Percentiles rank a stretch among this genome's conserved stretches.
Conservation (phyloP, 2,113 vertebrate species). For the Toxotes jaculatrix region DNA sequence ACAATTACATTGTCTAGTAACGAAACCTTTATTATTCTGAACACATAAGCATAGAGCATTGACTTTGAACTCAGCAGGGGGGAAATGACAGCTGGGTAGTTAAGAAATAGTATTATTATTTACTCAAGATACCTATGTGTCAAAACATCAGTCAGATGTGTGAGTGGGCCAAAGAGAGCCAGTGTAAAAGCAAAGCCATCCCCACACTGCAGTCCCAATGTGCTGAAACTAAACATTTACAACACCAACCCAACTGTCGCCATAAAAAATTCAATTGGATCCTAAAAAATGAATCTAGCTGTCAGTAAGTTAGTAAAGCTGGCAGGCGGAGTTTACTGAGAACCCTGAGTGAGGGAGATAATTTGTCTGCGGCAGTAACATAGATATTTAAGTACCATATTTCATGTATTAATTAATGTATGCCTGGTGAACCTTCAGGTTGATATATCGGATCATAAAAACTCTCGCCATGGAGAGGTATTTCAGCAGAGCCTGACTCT, state of each 20-base stretch:
- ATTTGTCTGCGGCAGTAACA: conserved; percentile 43
- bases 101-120: conserved; percentile 27
- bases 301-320: conserved; percentile 45
- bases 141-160: conserved; percentile 34
- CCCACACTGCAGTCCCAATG: neutral
- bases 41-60: neutral
- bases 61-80: neutral
- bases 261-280: conserved; percentile 44
- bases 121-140: conserved; percentile 7
- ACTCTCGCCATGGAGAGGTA: neutral
- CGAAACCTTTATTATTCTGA: neutral
- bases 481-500: conserved; percentile 11
- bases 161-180: conserved; percentile 6
- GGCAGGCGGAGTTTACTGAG: conserved; percentile 20
- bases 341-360: conserved; percentile 11
- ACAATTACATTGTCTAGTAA: neutral
- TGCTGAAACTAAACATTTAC: conserved; percentile 54
- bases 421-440: conserved; percentile 22
- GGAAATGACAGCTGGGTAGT: neutral
- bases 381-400: conserved; percentile 32
- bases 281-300: conserved; percentile 32
- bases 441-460: conserved; percentile 49
- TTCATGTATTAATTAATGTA: conserved; percentile 48
- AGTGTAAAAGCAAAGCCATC: neutral
- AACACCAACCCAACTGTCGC: neutral